Evolutionary conservation across 2,888 invertebrate species (phyloP), one percentile per base, ranked within the genome.

Genomic region (Drepana falcataria): DNA sequence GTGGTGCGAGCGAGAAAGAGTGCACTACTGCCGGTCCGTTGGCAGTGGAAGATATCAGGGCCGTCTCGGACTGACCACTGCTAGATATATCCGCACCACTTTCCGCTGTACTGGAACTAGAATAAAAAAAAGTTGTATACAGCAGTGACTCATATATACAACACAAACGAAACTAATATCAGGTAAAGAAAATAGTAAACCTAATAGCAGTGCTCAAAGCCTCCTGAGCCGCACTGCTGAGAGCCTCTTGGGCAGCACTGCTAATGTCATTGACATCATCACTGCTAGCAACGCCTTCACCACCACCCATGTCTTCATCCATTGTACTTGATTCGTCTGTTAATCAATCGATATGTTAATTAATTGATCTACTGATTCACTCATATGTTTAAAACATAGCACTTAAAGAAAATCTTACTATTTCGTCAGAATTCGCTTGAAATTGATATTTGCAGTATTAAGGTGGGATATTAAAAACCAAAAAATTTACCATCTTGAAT

Each of bases 261-360:
- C 90, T 91, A 51, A 91, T 91, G 54, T 91, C 91, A 55, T 91
- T 89, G 3, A 91, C 88, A 64, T 91, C 91, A 59, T 91, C 91
- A 59, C 91, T 91, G 69, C 91, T 91, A 2, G 91, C 91, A 0
- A 91, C 91, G 2, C 91, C 91, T 59, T 90, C 90, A 0, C 88
- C 89, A 6, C 87, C 90, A 2, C 89, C 90, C 85, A 91, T 85
- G 56, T 91, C 91, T 67, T 91, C 91, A 56, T 91, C 91, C 91
- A 91, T 91, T 63, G 91, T 91, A 68, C 91, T 91, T 9, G 91
- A 91, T 69, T 91, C 91, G 73, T 91, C 91, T 91, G 54, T 2
- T 66, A 47, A 52, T 3, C 4, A 2, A 4, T 40, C 4, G 2
- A 40, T 4, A 37, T 4, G 2, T 4, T 4, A 6, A 40, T 40